Evolutionary conservation across 2,797 vertebrate species (phyloP).

Genomic region (Harpagifer antarcticus): DNA sequence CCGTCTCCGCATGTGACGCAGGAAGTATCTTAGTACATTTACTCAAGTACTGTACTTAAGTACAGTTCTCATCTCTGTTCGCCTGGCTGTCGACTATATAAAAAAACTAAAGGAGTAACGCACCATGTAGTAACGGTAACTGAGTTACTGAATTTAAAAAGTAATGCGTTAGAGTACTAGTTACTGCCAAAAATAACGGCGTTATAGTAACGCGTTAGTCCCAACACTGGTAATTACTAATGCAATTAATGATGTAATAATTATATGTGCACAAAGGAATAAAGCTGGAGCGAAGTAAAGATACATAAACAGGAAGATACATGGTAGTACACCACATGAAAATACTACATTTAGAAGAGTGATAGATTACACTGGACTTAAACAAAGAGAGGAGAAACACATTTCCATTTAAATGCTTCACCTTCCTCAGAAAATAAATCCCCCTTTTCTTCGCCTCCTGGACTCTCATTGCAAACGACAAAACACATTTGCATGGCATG

Average conservation of each 20-base stretch:
- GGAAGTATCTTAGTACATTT: too few species aligned
- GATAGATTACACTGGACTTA: background rate
- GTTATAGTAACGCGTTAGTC: too few species aligned
- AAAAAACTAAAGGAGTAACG: too few species aligned
- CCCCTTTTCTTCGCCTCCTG: background rate
- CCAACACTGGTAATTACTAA: background rate
- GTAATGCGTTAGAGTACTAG: too few species aligned
- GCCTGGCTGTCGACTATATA: too few species aligned
- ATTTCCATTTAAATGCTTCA: slow-evolving; percentile 21
- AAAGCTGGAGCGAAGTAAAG: slow-evolving; percentile 4
- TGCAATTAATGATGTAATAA: slow-evolving; percentile 22
- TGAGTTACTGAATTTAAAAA: too few species aligned
- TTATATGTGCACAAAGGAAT: slow-evolving; percentile 7
- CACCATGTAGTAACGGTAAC: too few species aligned
- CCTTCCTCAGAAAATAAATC: background rate
- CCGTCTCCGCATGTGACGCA: too few species aligned
- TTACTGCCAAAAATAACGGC: too few species aligned
- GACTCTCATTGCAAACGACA: background rate
- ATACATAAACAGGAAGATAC: background rate
- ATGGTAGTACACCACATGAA: background rate
- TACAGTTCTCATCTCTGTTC: too few species aligned
- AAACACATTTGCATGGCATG: slow-evolving; percentile 47
- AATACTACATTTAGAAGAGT: background rate
- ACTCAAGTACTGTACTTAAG: too few species aligned
- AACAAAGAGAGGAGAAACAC: background rate